A percentile compares a stretch with the other conserved stretches of the same genome.
Evolutionary conservation across 2,888 invertebrate genomes (phyloP).

Genomic region (Himalopsyche anomala): DNA sequence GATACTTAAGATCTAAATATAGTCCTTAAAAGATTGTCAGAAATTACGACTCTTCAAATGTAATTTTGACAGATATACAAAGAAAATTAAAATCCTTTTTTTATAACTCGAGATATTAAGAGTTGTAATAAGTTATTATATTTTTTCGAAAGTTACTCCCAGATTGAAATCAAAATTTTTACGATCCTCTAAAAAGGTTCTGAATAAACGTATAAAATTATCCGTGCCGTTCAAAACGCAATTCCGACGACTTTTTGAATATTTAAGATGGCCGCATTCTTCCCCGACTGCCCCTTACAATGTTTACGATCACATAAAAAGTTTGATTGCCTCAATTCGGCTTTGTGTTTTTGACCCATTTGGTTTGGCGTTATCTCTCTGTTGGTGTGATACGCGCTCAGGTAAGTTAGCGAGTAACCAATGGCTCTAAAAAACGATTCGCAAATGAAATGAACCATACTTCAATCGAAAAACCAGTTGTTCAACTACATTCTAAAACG

Average conservation of each 20-base stretch:
- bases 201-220: constrained; percentile 64
- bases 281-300: constrained; percentile 50
- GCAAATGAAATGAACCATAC: neutral
- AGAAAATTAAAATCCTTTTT: constrained; percentile 31
- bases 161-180: constrained; percentile 63
- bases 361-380: constrained; percentile 59
- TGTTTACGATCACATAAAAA: constrained; percentile 63
- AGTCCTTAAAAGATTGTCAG: neutral
- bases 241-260: constrained; percentile 41
- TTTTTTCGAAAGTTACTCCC: constrained; percentile 1
- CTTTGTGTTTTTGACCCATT: constrained; percentile 66
- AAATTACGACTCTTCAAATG: constrained; percentile 17
- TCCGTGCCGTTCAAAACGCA: constrained; percentile 51
- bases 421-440: constrained; percentile 45
- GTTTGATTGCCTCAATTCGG: constrained; percentile 63
- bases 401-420: constrained; percentile 45
- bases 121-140: constrained; percentile 25
- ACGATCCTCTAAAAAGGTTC: constrained; percentile 61
- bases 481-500: too few species aligned
- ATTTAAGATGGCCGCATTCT: constrained; percentile 53
- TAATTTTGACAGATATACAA: constrained; percentile 34
- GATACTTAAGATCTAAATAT: too few species aligned
- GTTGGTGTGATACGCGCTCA: constrained; percentile 53
- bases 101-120: constrained; percentile 20
- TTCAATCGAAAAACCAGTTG: too few species aligned